Evolutionary conservation across 2,113 vertebrate species (phyloP), one percentile per base, ranked within the genome.

Genomic region (Dicerorhinus sumatrensis): DNA sequence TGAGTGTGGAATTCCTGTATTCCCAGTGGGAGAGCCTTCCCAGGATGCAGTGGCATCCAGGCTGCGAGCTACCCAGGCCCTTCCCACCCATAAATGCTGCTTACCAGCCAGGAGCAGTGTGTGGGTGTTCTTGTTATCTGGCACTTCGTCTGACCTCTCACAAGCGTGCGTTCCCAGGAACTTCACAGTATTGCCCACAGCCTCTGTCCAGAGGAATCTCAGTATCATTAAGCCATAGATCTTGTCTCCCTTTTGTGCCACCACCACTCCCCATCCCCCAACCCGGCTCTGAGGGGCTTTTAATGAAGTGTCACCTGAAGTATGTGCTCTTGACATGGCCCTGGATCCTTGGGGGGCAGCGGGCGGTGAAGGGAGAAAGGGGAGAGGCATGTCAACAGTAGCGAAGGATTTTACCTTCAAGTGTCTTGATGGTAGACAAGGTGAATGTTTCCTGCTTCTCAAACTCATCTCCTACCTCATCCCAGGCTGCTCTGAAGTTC

Each of bases 371-470:
- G 39, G 13, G 51, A 54, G 51, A 54, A 54, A 54, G 23, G 33
- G 33, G 16, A 89, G 21, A 36, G 56, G 7, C 12, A 29, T 3
- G 10, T 42, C 8, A n/a, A 62, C 48, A 91, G 2, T 0, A 62
- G 76, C 63, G 82, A 13, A 23, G 65, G 91, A 18, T 80, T 29
- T 98, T 98, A 99, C 99, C 99, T 98, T 99, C 99, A 51, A 99
- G 98, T 9, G 99, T 99, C 98, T 99, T 99, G 97, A 99, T 98
- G 82, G 99, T 98, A 56, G 99, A 99, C 73, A 99, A 98, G 25
- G 99, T 99, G 95, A 99, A 99, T 8, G 99, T 99, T 80, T 99
- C 99, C 92, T 99, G 99, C 89, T 99, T 99, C 97, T 99, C 99
- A 96, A 98, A 99, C 56, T 99, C 99, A 0, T 99, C 99, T 88